Evolutionary conservation across 1,140 invertebrate species (phyloP).

Genomic region (Calliopsis andreniformis): DNA sequence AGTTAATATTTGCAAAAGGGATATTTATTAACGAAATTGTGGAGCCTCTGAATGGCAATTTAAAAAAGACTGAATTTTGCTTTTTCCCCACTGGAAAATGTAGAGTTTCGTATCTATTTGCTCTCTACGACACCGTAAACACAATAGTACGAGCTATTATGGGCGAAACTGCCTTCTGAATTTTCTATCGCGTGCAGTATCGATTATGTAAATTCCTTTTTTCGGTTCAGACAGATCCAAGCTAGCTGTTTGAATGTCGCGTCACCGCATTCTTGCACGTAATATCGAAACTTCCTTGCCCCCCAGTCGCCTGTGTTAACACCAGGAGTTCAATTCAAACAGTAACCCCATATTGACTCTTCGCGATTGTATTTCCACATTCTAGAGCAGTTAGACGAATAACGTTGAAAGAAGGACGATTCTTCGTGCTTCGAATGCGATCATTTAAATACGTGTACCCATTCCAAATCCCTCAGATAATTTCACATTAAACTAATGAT

Average conservation of each 20-base stretch:
- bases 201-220: conserved; percentile 38
- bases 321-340: conserved; percentile 43
- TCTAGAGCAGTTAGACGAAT: not conserved
- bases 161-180: not conserved
- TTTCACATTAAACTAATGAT: too few species aligned
- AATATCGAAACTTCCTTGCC: conserved; percentile 37
- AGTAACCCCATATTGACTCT: conserved; percentile 11
- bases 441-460: too few species aligned
- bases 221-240: conserved; percentile 8
- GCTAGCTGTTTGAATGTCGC: conserved; percentile 10
- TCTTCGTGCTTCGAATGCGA: not conserved
- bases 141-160: not conserved
- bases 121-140: not conserved
- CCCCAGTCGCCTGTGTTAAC: conserved; percentile 22
- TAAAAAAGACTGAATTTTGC: too few species aligned
- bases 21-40: too few species aligned
- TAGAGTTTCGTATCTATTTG: not conserved
- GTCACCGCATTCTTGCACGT: conserved; percentile 50
- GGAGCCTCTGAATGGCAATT: too few species aligned
- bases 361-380: conserved; percentile 24
- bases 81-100: not conserved
- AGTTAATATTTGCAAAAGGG: too few species aligned
- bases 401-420: not conserved
- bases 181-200: conserved; percentile 16
- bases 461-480: too few species aligned